These are phyloP conservation scores for Ceyx margarethae DNA, from an alignment of 2,113 vertebrate species.

Conservation along the genomic window DNA sequence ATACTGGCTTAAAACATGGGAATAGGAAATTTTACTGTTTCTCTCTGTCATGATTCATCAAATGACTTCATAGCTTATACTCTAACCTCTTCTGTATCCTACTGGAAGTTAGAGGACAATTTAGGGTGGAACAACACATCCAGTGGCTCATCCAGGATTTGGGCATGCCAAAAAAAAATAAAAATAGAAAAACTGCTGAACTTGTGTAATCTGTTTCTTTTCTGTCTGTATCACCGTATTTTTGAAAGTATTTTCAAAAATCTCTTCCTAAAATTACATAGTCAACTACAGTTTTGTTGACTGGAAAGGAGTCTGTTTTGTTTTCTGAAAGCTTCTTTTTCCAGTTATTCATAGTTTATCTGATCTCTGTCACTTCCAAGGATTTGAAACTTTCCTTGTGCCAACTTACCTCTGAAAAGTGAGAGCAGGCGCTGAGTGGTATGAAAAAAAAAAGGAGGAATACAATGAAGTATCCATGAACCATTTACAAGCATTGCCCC, in stretches of 20 bases:
- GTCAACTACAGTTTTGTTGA: constrained; percentile 5
- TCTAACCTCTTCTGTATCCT: neutral
- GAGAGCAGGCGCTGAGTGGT: neutral
- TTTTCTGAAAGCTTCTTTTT: constrained; percentile 47
- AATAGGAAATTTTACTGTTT: constrained; percentile 16
- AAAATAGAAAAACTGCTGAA: constrained; percentile 29
- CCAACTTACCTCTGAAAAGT: neutral
- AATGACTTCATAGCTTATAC: constrained; percentile 26
- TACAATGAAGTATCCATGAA: neutral
- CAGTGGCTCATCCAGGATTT: constrained; percentile 4
- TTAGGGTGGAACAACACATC: neutral
- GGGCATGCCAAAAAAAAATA: neutral
- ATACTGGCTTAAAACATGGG: neutral
- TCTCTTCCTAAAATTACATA: constrained; percentile 19
- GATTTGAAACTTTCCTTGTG: neutral
- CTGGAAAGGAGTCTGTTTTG: neutral
- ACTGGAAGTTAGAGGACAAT: constrained; percentile 5
- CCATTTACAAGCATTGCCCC: neutral
- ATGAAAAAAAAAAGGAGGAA: neutral
- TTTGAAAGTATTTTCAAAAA: constrained; percentile 27
- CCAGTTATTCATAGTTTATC: neutral
- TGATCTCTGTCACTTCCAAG: constrained; percentile 35
- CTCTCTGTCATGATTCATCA: neutral
- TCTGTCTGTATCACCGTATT: neutral
- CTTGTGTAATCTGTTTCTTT: constrained; percentile 54